Evolutionary conservation across 2,113 vertebrate species (phyloP), one percentile per base, ranked within the genome.

Genomic region (Chitala chitala): DNA sequence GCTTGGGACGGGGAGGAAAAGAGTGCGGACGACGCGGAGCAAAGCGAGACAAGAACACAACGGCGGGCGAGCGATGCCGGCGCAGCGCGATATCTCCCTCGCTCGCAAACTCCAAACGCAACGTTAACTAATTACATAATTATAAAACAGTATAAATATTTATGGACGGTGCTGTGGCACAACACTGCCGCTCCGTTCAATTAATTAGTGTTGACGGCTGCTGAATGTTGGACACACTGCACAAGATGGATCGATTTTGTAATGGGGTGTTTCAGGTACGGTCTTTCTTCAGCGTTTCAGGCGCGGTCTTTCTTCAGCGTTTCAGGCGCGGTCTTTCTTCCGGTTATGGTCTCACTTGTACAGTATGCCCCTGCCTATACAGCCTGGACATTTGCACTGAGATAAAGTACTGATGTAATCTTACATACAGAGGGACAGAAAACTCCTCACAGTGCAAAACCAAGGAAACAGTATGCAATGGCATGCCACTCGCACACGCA

Each of bases 41-140:
- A 76, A 20, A 5, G 65, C 79, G 83, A 78, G 79, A 75, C 84
- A 76, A 77, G 71, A 74, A 78, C 22, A 2, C 6, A 46, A 22
- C 17, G n/a, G 65, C 65, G 73, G 75, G 68, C 70, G 76, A 73
- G 79, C 53, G 76, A 82, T 78, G 81, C 76, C 74, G 76, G 71
- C 88, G 85, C 83, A 51, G 85, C 84, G 84, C 82, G 82, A n/a
- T n/a, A n/a, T 83, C 86, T 85, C 83, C 85, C 83, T 69, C 70
- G 36, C 80, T 82, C 85, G 86, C 82, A 87, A 88, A 88, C 78
- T 85, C n/a, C 46, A 53, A 51, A 46, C 15, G 48, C 40, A 66
- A 66, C 24, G n/a, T 66, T 44, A 20, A 66, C 20, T 63, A 63
- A 63, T 63, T 63, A 63, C 38, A 63, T 63, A 63, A 63, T 63